Percentiles rank a stretch among this genome's conserved stretches.
phyloP scores from a whole-genome alignment of 2,888 invertebrate species.

The Volucella bombylans region DNA sequence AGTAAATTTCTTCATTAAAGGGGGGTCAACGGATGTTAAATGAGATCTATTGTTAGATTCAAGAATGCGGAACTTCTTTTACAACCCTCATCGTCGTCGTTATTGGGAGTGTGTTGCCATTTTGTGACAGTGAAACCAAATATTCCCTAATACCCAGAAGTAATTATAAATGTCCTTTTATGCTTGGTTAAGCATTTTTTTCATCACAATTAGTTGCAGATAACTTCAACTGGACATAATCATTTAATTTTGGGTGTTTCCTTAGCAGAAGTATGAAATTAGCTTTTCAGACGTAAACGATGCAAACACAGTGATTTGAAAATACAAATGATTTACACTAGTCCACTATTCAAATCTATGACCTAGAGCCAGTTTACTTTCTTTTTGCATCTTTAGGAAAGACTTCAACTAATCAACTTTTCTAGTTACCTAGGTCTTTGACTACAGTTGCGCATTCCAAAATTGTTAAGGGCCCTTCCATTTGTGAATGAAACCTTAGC shows the following conservation, averaged over 20 bases:
- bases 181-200: slow-evolving; percentile 47
- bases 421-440: too few species aligned
- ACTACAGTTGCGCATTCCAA: too few species aligned
- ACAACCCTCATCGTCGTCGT: slow-evolving; percentile 20
- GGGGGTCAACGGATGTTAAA: slow-evolving; percentile 41
- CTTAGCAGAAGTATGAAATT: background rate
- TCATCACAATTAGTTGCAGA: slow-evolving; percentile 37
- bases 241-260: background rate
- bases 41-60: slow-evolving; percentile 26
- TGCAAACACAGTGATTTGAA: too few species aligned
- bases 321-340: too few species aligned
- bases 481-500: too few species aligned
- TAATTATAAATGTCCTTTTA: slow-evolving; percentile 62
- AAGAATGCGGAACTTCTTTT: slow-evolving; percentile 13
- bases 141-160: slow-evolving; percentile 60
- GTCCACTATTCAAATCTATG: too few species aligned
- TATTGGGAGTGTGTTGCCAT: slow-evolving; percentile 5
- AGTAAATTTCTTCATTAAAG: slow-evolving; percentile 16
- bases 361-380: too few species aligned
- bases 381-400: too few species aligned
- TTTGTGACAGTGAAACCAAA: background rate
- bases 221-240: background rate
- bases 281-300: too few species aligned
- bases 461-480: too few species aligned
- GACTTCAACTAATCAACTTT: too few species aligned